A percentile compares a stretch with the other conserved stretches of the same genome.
phyloP scores from a whole-genome alignment of 2,797 vertebrate genomes.

The Brachyalestes nurse region DNA sequence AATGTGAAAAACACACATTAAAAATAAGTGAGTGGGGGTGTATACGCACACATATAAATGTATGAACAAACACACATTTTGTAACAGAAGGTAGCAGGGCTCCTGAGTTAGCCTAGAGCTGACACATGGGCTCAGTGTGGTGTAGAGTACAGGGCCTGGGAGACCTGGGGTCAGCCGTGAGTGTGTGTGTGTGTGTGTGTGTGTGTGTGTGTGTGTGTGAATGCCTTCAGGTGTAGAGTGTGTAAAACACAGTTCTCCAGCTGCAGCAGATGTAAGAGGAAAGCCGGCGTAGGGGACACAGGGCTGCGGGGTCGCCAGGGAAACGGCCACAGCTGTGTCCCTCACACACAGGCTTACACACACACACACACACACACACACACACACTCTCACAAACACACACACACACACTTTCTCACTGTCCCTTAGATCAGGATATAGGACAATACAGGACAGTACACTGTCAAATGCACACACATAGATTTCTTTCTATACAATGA shows the following conservation, averaged over 20 bases:
- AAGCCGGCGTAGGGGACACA: slow-evolving; percentile 68
- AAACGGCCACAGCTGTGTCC: slow-evolving; percentile 60
- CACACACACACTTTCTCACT: slow-evolving; percentile 1
- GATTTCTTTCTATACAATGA: background rate
- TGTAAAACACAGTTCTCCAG: slow-evolving; percentile 72
- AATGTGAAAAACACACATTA: background rate
- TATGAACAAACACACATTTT: slow-evolving; percentile 6
- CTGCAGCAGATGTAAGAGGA: slow-evolving; percentile 74
- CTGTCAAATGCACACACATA: background rate
- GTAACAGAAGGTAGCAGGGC: slow-evolving; percentile 43
- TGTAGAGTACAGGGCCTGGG: slow-evolving; percentile 33
- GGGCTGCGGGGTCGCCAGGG: slow-evolving; percentile 56
- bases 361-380: background rate
- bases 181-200: slow-evolving; percentile 46
- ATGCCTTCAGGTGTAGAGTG: slow-evolving; percentile 76
- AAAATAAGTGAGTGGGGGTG: background rate
- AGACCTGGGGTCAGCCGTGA: slow-evolving; percentile 52
- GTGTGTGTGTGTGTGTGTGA: slow-evolving; percentile 50
- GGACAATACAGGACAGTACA: background rate
- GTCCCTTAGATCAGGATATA: slow-evolving; percentile 10
- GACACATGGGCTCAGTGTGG: slow-evolving; percentile 52
- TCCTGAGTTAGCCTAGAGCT: slow-evolving; percentile 41
- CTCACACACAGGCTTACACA: slow-evolving; percentile 38
- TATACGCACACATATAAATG: slow-evolving; percentile 11
- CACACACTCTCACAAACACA: too few relatives aligned